Conservation (phyloP, 2,797 vertebrate genomes). For the Cryptoprocta ferox region DNA sequence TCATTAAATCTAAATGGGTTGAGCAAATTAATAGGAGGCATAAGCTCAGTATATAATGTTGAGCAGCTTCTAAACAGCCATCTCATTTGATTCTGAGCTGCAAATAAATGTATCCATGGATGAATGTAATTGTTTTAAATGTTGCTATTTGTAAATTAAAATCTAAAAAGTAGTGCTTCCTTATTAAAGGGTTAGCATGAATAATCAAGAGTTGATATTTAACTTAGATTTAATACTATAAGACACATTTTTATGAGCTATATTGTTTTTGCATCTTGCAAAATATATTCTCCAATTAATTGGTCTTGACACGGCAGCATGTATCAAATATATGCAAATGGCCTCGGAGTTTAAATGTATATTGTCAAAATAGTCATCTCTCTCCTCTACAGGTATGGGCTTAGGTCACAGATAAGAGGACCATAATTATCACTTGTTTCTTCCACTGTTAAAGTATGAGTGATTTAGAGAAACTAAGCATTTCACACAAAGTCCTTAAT, state of each 20-base stretch:
- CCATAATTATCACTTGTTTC: background rate
- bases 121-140: constrained; percentile 53
- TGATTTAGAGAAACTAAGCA: constrained; percentile 34
- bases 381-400: background rate
- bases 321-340: background rate
- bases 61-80: constrained; percentile 34
- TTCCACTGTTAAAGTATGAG: background rate
- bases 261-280: background rate
- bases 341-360: constrained; percentile 21
- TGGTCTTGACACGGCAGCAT: background rate
- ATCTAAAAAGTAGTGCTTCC: background rate
- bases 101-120: background rate
- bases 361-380: background rate
- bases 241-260: background rate
- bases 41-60: background rate
- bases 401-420: constrained; percentile 7
- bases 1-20: constrained; percentile 61
- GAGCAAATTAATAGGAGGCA: background rate
- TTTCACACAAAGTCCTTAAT: background rate
- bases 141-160: constrained; percentile 44
- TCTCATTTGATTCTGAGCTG: constrained; percentile 9
- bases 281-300: background rate
- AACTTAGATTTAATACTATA: constrained; percentile 46
- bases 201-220: constrained; percentile 27
- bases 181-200: constrained; percentile 9